Conservation (phyloP, 2,888 invertebrate genomes). For the Adelognathus sp. region DNA sequence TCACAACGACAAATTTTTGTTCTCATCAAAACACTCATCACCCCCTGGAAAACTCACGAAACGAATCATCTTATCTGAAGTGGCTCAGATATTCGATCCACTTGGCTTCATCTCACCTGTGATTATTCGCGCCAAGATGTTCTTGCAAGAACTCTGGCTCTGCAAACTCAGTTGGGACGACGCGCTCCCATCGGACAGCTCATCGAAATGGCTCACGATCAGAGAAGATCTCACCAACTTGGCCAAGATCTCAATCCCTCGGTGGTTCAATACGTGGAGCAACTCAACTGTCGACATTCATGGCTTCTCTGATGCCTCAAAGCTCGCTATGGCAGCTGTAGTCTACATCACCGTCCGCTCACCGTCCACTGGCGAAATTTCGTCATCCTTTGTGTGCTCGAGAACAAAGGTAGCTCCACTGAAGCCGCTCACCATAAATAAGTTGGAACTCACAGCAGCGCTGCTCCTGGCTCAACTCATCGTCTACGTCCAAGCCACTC, state of each 20-base stretch:
- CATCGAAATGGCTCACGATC: conserved; percentile 23
- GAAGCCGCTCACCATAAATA: conserved; percentile 35
- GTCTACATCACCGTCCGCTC: conserved; percentile 25
- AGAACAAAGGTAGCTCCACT: conserved; percentile 40
- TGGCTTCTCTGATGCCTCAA: conserved; percentile 53
- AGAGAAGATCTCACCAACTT: conserved; percentile 22
- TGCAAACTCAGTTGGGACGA: conserved; percentile 54
- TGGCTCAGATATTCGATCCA: conserved; percentile 57
- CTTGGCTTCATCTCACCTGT: conserved; percentile 53
- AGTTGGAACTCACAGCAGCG: conserved; percentile 39
- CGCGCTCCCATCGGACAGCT: background rate
- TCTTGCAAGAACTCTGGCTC: conserved; percentile 55
- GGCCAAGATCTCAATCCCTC: conserved; percentile 33
- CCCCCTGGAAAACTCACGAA: conserved; percentile 29
- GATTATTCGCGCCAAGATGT: conserved; percentile 51
- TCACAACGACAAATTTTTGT: conserved; percentile 26
- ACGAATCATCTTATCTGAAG: conserved; percentile 39
- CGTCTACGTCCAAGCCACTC: background rate
- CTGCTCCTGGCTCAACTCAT: conserved; percentile 3
- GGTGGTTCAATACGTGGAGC: conserved; percentile 46
- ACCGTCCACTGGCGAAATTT: conserved; percentile 28
- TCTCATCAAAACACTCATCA: background rate
- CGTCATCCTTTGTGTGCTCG: conserved; percentile 26
- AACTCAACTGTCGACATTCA: too few relatives aligned
- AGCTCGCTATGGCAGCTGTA: conserved; percentile 45